Conservation (phyloP, 1,140 invertebrate genomes). For the Drosophila parvula region DNA sequence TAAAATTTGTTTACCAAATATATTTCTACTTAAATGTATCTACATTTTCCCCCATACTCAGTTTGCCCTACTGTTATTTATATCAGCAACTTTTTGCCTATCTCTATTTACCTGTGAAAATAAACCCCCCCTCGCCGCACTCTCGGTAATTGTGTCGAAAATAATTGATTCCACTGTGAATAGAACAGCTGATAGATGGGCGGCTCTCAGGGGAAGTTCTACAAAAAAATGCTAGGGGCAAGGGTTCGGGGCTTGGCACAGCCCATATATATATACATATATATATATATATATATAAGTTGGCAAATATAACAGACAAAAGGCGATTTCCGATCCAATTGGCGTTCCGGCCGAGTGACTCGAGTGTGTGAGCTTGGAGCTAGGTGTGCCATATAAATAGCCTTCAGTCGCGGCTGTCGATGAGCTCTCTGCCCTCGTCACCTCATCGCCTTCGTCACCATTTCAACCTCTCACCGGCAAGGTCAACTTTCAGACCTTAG, state of each 20-base stretch:
- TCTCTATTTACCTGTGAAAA: constrained; percentile 53
- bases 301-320: constrained; percentile 39
- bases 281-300: constrained; percentile 7
- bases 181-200: constrained; percentile 66
- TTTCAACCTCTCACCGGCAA: constrained; percentile 32
- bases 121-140: constrained; percentile 7
- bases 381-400: constrained; percentile 61
- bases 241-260: background rate
- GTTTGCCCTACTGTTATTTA: constrained; percentile 18
- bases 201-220: constrained; percentile 12
- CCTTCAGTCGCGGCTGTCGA: constrained; percentile 35
- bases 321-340: constrained; percentile 73
- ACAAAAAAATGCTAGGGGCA: background rate
- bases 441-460: constrained; percentile 7
- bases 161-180: constrained; percentile 57
- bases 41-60: background rate
- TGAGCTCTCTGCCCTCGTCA: constrained; percentile 26
- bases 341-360: constrained; percentile 54
- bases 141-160: constrained; percentile 36
- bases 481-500: constrained; percentile 41
- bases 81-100: constrained; percentile 23
- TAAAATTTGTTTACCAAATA: too few species aligned
- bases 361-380: constrained; percentile 40
- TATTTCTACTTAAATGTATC: background rate
- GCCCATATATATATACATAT: constrained; percentile 5